Evolutionary conservation across 2,888 invertebrate species (phyloP), one percentile per base, ranked within the genome.

Genomic region (Labia minor): DNA sequence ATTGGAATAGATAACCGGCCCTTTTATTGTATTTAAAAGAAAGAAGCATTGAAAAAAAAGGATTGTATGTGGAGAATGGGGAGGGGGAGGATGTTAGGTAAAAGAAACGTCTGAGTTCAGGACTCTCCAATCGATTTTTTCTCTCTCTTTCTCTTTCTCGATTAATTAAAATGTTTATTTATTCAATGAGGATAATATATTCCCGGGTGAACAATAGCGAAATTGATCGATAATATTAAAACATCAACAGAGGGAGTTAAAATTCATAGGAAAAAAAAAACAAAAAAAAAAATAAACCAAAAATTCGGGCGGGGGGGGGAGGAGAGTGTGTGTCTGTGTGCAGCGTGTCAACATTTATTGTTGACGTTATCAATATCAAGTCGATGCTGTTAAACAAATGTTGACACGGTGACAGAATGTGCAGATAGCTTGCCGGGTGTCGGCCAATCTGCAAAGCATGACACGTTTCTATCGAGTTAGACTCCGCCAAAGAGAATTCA

Each of bases 361-460:
- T 33, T 33, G 33, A 33, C 33, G 33, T 33, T 33, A 33, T 33
- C 33, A 33, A 33, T 33, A 33, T 33, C 33, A 33, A 33, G 33
- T 33, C 33, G 33, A 33, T 33, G 70, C 69, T 16, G 69, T 67
- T 68, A 71, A 70, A 61, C 69, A 69, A 69, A 67, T 67, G 67
- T 67, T 67, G 67, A 67, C 67, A 66, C 19, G 20, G 66, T 66
- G 65, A 66, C 65, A 62, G 62, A 49, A 37, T 63, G 65, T 67
- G 63, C 66, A 65, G 65, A 63, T 62, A 63, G 63, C 37, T 62
- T 67, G 37, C 66, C 21, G 66, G 62, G 62, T 66, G 21, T 65
- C 49, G 49, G 37, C 19, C 61, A 66, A 66, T 66, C 66, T 66
- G 63, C 63, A 21, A 67, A 62, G 63, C 66, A 18, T 49, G 21